phyloP scores from a whole-genome alignment of 2,797 vertebrate genomes.

The Lepilemur septentrionalis region DNA sequence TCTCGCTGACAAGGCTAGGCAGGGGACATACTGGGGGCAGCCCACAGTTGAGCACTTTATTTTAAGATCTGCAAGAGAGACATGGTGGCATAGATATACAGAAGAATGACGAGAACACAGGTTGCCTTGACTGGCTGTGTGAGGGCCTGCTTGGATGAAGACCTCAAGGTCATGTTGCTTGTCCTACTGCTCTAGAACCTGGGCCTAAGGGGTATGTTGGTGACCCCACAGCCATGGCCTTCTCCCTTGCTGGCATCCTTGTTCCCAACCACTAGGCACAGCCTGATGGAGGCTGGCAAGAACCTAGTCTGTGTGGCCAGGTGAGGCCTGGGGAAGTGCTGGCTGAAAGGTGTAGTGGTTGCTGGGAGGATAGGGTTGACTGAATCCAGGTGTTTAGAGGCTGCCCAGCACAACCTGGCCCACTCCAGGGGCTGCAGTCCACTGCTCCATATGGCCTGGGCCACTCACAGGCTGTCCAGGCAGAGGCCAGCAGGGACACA shows the following conservation, averaged over 20 bases:
- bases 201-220: not conserved
- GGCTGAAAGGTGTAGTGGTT: not conserved
- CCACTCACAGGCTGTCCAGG: not conserved
- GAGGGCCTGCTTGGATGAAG: not conserved
- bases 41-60: not conserved
- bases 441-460: not conserved
- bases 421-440: not conserved
- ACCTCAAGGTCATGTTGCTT: not conserved
- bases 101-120: not conserved
- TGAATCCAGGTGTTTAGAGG: not conserved
- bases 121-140: not conserved
- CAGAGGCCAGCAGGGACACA: conserved; percentile 25
- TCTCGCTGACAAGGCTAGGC: not conserved
- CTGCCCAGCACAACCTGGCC: not conserved
- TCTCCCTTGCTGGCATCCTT: not conserved
- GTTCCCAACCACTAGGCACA: not conserved
- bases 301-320: not conserved
- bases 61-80: conserved; percentile 51
- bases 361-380: conserved; percentile 20
- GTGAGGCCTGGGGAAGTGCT: conserved; percentile 19
- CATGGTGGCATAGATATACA: not conserved
- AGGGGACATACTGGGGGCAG: not conserved
- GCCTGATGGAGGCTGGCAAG: not conserved
- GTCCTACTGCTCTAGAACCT: conserved; percentile 16
- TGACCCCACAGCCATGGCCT: not conserved